A percentile compares a stretch with the other conserved stretches of the same genome.
Evolutionary conservation across 2,113 vertebrate species (phyloP).

Genomic region (Lophochroa leadbeateri): DNA sequence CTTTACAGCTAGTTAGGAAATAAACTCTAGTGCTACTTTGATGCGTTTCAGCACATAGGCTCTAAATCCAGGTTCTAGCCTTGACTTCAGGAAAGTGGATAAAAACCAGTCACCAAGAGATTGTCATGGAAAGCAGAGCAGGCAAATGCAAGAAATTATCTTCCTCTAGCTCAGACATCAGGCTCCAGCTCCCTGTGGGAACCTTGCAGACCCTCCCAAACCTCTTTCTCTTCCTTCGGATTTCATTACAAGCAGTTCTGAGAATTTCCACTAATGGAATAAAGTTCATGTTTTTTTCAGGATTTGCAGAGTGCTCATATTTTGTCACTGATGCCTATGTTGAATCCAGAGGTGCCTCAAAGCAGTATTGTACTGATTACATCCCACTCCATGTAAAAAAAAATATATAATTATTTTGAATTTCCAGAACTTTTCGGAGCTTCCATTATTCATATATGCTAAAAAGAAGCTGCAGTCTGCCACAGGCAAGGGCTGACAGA

Average conservation of each 20-base stretch:
- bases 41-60: background rate
- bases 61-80: background rate
- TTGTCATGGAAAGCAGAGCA: background rate
- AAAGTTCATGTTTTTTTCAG: background rate
- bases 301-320: background rate
- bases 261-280: background rate
- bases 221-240: background rate
- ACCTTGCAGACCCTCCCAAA: background rate
- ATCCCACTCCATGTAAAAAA: background rate
- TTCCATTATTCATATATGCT: background rate
- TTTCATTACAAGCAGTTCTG: background rate
- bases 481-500: background rate
- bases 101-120: background rate
- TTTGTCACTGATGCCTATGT: background rate
- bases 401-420: background rate
- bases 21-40: background rate
- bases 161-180: background rate
- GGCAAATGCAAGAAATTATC: background rate
- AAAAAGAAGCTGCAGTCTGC: background rate
- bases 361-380: background rate
- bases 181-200: background rate
- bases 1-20: background rate
- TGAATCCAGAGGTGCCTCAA: background rate
- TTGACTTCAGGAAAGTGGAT: constrained; percentile 20
- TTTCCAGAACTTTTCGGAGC: background rate